These are phyloP conservation scores for Perodicticus potto DNA, from an alignment of 2,797 vertebrate species.

Conservation along the genomic window DNA sequence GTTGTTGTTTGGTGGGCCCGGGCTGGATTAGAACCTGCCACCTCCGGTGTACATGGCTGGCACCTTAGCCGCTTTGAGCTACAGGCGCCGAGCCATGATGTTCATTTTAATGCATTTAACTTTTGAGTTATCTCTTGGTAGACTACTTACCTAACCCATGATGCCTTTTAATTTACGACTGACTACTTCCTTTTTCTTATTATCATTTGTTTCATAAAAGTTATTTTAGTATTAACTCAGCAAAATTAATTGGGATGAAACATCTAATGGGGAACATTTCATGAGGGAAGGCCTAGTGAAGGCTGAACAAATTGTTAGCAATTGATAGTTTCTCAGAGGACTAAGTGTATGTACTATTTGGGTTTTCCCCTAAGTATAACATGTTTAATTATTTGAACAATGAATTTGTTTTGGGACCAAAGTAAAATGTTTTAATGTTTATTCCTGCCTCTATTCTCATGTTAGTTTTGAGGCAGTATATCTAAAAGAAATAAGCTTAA, in stretches of 20 bases:
- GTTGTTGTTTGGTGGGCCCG: too few species aligned
- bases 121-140: neutral
- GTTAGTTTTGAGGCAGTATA: slow-evolving; percentile 35
- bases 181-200: neutral
- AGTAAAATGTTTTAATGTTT: slow-evolving; percentile 17
- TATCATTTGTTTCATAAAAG: slow-evolving; percentile 57
- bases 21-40: too few species aligned
- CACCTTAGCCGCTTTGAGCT: too few species aligned
- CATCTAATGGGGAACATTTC: neutral
- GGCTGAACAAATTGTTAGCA: neutral
- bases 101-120: neutral
- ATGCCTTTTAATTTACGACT: neutral
- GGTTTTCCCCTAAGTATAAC: neutral
- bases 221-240: slow-evolving; percentile 47
- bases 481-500: slow-evolving; percentile 35
- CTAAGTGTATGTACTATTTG: neutral
- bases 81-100: too few species aligned
- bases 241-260: slow-evolving; percentile 22
- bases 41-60: too few species aligned
- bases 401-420: slow-evolving; percentile 28
- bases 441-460: neutral
- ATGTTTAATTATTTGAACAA: slow-evolving; percentile 19
- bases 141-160: neutral
- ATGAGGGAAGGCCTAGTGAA: neutral
- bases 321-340: neutral